Percentiles rank a stretch among this genome's conserved stretches.
Evolutionary conservation across 1,140 invertebrate species (phyloP).

Genomic region (Colletes gigas): DNA sequence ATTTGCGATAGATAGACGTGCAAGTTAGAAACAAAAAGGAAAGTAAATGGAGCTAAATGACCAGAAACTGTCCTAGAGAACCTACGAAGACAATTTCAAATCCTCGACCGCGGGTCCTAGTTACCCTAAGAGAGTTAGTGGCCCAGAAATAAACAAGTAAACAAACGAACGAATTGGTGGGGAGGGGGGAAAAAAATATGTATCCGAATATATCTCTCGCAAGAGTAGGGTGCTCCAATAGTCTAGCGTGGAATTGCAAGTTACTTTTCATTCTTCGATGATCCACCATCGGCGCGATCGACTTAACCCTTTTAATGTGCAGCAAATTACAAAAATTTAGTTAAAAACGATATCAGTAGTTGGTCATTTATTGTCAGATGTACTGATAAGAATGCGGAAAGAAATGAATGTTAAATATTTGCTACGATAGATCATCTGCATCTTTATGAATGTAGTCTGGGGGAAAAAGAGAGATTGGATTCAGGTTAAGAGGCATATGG

Average conservation of each 20-base stretch:
- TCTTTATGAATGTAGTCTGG: no score
- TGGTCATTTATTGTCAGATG: no score
- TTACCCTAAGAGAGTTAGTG: slow-evolving; percentile 80
- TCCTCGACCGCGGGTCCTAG: slow-evolving; percentile 21
- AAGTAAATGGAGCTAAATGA: slow-evolving; percentile 65
- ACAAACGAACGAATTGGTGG: slow-evolving; percentile 51
- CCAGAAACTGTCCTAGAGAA: slow-evolving; percentile 78
- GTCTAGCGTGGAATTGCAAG: slow-evolving; percentile 14
- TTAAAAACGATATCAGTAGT: no score
- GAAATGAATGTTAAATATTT: no score
- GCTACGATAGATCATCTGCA: no score
- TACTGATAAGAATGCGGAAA: no score
- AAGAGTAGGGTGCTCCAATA: slow-evolving; percentile 4
- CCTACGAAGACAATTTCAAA: slow-evolving; percentile 40
- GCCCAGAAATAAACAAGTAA: slow-evolving; percentile 72
- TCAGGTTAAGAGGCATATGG: no score
- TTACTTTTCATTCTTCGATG: no score
- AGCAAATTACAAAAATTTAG: no score
- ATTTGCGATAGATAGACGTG: slow-evolving; percentile 40
- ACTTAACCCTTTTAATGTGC: no score
- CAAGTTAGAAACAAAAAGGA: slow-evolving; percentile 42
- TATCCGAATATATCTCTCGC: slow-evolving; percentile 32
- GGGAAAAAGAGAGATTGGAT: no score
- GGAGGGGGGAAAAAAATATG: slow-evolving; percentile 35
- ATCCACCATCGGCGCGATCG: no score